These are phyloP conservation scores for Scaptomyza hsui DNA, from an alignment of 1,140 invertebrate genomes.

Conservation along the genomic window DNA sequence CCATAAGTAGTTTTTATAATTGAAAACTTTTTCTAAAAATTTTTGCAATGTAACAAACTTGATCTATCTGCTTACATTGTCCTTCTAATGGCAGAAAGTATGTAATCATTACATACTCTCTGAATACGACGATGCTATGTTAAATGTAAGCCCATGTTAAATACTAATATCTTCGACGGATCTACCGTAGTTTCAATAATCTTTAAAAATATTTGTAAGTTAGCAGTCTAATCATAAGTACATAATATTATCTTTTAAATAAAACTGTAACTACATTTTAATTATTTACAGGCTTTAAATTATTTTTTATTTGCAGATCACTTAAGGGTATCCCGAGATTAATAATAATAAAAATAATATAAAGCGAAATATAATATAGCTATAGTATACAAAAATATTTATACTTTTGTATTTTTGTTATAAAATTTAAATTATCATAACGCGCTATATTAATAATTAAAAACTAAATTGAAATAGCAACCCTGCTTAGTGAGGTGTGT, in stretches of 20 bases:
- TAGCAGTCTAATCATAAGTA: no score
- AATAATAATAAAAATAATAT: no score
- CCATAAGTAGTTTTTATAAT: neutral
- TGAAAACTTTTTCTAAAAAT: neutral
- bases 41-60: neutral
- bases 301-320: no score
- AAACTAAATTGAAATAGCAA: neutral
- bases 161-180: neutral
- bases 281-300: no score
- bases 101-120: no score
- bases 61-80: neutral
- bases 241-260: no score
- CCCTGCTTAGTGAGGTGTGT: conserved; percentile 6
- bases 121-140: conserved; percentile 11
- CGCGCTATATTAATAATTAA: neutral
- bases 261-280: no score
- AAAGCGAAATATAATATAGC: no score
- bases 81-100: conserved; percentile 6
- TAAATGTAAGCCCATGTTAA: conserved; percentile 12
- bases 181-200: neutral
- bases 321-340: no score
- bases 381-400: no score
- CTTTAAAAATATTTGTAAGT: no score
- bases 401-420: neutral
- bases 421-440: conserved; percentile 7